These are phyloP conservation scores for Stenodema calcarata DNA, from an alignment of 2,888 invertebrate species.

Conservation along the genomic window DNA sequence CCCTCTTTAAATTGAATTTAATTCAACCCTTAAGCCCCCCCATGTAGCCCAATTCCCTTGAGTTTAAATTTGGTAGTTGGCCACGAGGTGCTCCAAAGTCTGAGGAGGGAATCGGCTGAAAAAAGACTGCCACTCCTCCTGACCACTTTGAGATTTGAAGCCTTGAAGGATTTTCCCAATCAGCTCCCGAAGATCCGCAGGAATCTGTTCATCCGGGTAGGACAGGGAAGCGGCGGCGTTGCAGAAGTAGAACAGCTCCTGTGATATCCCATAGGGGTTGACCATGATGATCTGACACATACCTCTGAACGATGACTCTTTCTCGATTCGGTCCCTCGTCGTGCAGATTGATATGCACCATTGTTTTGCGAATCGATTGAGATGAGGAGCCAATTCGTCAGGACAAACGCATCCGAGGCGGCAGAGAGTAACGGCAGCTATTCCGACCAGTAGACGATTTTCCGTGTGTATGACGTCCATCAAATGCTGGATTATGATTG, in stretches of 20 bases:
- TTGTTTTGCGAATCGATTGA: constrained; percentile 99
- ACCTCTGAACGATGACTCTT: constrained; percentile 98
- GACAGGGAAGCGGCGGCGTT: constrained; percentile 99
- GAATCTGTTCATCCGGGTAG: constrained; percentile 76
- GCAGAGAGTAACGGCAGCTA: constrained; percentile 99
- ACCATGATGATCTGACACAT: constrained; percentile 99
- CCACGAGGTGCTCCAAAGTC: constrained; percentile 25
- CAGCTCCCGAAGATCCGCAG: constrained; percentile 89
- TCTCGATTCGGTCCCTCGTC: constrained; percentile 98
- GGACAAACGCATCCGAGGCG: constrained; percentile 99
- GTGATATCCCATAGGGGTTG: constrained; percentile 94
- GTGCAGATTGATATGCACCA: constrained; percentile 98
- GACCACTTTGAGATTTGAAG: constrained; percentile 96
- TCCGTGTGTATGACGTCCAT: constrained; percentile 94
- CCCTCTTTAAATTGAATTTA: constrained; percentile 31
- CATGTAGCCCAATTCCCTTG: neutral
- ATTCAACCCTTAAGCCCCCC: constrained; percentile 30
- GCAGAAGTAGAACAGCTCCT: constrained; percentile 98
- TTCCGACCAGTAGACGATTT: constrained; percentile 96
- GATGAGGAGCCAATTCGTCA: constrained; percentile 99
- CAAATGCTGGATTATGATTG: constrained; percentile 85
- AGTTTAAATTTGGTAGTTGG: constrained; percentile 42
- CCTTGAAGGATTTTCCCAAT: constrained; percentile 98
- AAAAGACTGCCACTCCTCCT: constrained; percentile 97
- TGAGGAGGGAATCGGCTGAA: constrained; percentile 69